Base-by-base conservation (phyloP, 2,888 invertebrate species). In the Zonitis immaculata region DNA sequence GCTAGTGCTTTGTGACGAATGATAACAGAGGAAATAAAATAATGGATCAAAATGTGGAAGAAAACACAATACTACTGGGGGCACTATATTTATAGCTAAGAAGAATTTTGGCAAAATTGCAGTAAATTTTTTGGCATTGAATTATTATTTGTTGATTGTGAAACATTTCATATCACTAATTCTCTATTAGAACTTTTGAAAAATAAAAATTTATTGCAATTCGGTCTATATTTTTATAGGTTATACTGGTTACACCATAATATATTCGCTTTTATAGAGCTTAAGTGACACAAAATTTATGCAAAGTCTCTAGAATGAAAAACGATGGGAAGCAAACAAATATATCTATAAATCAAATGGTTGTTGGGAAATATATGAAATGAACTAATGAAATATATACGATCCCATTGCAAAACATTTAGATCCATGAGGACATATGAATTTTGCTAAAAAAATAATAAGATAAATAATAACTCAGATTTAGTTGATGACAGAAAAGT, bases 321-420 rank as follows among this genome's bases (percentile, higher is more conserved):
- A 61, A 61, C 62, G 60, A 54, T 55, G 35, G 52, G 51, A 53
- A 57, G 58, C 42, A 60, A 54, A 56, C 60, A 56, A 57, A 60
- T 60, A 63, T 57, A 61, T 57, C 57, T 62, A 63, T 68, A 66
- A 66, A 66, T 68, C 66, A 68, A 54, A 52, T 39, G 20, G 57
- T 51, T 58, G 61, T 58, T 58, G 54, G 58, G 54, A 54, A 56
- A n/a, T n/a, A 64, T 45, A 49, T 35, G 28, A 56, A 52, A 56
- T 52, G 56, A n/a, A 63, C 59, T 66, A 64, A 67, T 67, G 67
- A 67, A 66, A 67, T 66, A 66, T 65, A 63, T 64, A 61, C 59
- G 64, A 35, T 53, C 60, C 27, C 45, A 30, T 7, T 8, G 48
- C 12, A 47, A 46, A 46, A 46, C 46, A 48, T 27, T 22, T 27